Percentiles rank a stretch among this genome's conserved stretches.
These are phyloP conservation scores for Triplophysa rosa DNA, from an alignment of 2,113 vertebrate species.

Conservation along the genomic window DNA sequence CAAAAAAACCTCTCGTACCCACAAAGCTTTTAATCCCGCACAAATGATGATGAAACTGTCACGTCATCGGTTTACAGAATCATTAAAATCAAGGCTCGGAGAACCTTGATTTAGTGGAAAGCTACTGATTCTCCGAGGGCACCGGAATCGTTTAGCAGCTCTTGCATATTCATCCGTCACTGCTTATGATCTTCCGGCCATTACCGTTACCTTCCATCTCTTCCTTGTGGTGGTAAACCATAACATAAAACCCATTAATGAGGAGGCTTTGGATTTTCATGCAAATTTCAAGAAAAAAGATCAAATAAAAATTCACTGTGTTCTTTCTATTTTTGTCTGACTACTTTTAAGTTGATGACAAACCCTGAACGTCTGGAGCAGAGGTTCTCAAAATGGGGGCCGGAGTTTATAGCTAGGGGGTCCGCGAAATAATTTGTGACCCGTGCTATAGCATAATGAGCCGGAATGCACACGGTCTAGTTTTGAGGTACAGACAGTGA, in stretches of 20 bases:
- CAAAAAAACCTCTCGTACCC: not conserved
- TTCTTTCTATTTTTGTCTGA: not conserved
- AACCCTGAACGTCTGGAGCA: not conserved
- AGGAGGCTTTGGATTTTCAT: conserved; percentile 35
- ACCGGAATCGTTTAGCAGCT: conserved; percentile 42
- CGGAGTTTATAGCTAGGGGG: no score
- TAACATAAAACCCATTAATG: conserved; percentile 57
- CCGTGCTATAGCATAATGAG: no score
- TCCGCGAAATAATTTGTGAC: no score
- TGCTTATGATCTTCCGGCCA: conserved; percentile 46
- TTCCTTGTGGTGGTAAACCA: conserved; percentile 47
- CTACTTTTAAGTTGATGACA: not conserved
- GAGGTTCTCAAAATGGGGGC: no score
- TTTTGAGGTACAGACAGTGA: no score
- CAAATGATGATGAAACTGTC: conserved; percentile 31
- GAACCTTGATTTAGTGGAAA: conserved; percentile 38
- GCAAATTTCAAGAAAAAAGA: conserved; percentile 31
- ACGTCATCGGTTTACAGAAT: conserved; percentile 28
- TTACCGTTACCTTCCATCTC: conserved; percentile 52
- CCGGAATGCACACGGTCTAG: no score
- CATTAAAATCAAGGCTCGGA: conserved; percentile 31
- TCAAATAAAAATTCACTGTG: not conserved
- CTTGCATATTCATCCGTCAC: conserved; percentile 55
- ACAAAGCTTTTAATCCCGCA: not conserved
- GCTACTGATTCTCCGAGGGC: conserved; percentile 42